Conservation (phyloP, 2,888 invertebrate genomes). For the Tridacna gigas region DNA sequence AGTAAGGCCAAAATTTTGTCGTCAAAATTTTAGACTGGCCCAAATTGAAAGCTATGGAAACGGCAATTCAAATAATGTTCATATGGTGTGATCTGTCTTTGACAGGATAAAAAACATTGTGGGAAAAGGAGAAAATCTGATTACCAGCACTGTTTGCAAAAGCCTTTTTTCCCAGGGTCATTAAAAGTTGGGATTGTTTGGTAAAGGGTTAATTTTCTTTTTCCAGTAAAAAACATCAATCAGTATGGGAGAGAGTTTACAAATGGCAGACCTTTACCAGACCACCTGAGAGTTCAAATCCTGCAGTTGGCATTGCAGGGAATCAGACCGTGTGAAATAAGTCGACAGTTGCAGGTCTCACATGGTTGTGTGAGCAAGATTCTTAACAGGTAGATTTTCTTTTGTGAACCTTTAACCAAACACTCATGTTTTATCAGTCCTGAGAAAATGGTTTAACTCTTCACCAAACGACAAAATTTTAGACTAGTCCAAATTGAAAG, state of each 20-base stretch:
- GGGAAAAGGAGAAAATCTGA: no score
- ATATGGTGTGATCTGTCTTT: no score
- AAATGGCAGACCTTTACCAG: constrained; percentile 84
- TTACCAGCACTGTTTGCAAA: no score
- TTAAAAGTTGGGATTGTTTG: no score
- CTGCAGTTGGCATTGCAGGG: constrained; percentile 84
- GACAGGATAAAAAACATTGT: no score
- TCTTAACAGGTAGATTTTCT: constrained; percentile 80
- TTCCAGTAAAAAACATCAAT: constrained; percentile 81
- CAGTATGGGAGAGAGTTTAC: constrained; percentile 85
- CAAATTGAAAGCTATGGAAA: no score
- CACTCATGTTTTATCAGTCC: no score
- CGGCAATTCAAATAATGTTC: no score
- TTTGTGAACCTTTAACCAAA: neutral
- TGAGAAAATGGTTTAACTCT: no score
- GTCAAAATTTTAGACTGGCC: no score
- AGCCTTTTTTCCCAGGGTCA: no score
- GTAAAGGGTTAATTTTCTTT: neutral
- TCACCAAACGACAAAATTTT: neutral
- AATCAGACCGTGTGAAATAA: constrained; percentile 84
- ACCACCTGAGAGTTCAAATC: constrained; percentile 83
- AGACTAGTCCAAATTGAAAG: neutral
- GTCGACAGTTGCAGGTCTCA: constrained; percentile 84
- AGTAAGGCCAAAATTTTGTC: no score
- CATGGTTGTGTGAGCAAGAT: constrained; percentile 85